Base-by-base conservation (phyloP, 2,113 vertebrate species). In the Notothenia coriiceps region DNA sequence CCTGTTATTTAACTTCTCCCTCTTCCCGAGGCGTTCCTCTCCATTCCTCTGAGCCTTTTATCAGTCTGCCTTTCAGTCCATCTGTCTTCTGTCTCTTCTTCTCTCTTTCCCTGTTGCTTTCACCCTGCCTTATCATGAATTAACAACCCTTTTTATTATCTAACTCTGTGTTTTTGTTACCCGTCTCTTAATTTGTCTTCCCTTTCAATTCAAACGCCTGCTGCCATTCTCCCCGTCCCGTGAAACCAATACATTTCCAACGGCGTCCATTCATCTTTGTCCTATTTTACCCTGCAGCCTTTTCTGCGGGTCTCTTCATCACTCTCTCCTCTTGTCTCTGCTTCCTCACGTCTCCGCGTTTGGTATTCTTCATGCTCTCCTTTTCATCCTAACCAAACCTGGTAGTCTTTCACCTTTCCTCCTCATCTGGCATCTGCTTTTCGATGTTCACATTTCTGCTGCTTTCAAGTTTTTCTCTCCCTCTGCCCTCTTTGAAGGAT, bases 1-100 rank as follows among this genome's bases (percentile, higher is more conserved):
- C 29, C 77, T 49, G 62, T 89, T 87, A 73, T 86, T 90, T 91
- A 87, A 86, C 83, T 80, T 86, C 69, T 35, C 17, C 75, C 72
- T 68, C 61, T 18, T 68, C 74, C 75, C 20, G 57, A 43, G 77
- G 62, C 83, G 68, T 74, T 67, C 40, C 55, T 54, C 77, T 64
- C 52, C 67, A 59, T 75, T 62, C 56, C 52, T 74, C 71, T 46
- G 9, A 18, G 35, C 14, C 72, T 51, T 74, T 84, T 84, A 87
- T 88, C 73, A 8, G 51, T 86, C 72, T 79, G 60, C 33, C 44
- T 72, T 78, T 73, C 49, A 75, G 64, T 86, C 70, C 59, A 83
- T 84, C 77, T 71, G 61, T 86, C 81, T 68, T 57, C 33, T 35
- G 33, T 40, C 47, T 86, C 79, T 54, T 33, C 61, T 75, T 10